A percentile compares a stretch with the other conserved stretches of the same genome.
These are phyloP conservation scores for Pristis pectinata DNA, from an alignment of 2,797 vertebrate genomes.

Conservation along the genomic window DNA sequence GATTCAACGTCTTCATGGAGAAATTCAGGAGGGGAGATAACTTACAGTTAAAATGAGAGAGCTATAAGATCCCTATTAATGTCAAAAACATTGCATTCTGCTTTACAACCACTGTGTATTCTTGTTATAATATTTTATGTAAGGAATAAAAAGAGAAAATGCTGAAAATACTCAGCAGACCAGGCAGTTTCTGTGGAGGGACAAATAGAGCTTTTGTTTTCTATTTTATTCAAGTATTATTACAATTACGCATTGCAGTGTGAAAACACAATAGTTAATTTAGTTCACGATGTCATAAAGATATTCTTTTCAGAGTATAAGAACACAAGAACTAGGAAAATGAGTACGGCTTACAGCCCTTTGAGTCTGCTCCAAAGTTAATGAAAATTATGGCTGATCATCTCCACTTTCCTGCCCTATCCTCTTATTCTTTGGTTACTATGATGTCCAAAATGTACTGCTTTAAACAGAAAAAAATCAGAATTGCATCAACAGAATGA, in stretches of 20 bases:
- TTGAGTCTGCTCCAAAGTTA: not conserved
- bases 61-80: not conserved
- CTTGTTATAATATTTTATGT: too few species aligned
- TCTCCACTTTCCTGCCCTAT: not conserved
- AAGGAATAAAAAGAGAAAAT: too few species aligned
- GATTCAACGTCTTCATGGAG: not conserved
- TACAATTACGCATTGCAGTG: not conserved
- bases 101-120: not conserved
- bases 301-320: not conserved
- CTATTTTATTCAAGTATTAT: too few species aligned
- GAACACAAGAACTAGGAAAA: not conserved
- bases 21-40: not conserved
- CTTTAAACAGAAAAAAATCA: not conserved
- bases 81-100: not conserved
- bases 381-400: not conserved
- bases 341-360: not conserved
- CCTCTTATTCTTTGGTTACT: not conserved
- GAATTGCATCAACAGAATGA: not conserved
- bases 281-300: not conserved
- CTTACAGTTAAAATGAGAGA: not conserved
- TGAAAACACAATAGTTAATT: not conserved
- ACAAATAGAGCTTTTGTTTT: too few species aligned
- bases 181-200: too few species aligned
- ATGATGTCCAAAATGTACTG: not conserved
- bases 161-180: too few species aligned